These are phyloP conservation scores for Tachyglossus aculeatus DNA, from an alignment of 2,797 vertebrate species.

Conservation along the genomic window DNA sequence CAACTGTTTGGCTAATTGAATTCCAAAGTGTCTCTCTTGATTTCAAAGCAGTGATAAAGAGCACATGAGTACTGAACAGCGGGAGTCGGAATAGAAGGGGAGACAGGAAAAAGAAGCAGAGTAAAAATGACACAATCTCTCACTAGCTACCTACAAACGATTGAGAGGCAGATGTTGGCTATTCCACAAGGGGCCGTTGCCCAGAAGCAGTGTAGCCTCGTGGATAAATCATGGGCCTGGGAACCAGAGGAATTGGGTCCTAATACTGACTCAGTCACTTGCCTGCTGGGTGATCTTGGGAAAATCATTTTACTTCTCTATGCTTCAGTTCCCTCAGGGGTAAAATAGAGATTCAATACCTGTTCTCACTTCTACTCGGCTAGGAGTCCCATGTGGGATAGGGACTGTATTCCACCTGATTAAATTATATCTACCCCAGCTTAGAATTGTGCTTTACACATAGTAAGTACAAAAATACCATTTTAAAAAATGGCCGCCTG, in stretches of 20 bases:
- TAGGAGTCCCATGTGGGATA: too few relatives aligned
- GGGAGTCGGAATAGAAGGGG: conserved; percentile 26
- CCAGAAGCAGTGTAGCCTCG: background rate
- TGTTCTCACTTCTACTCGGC: too few relatives aligned
- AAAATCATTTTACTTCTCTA: too few relatives aligned
- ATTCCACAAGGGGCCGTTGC: background rate
- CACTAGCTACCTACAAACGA: background rate
- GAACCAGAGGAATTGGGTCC: background rate
- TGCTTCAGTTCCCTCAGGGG: too few relatives aligned
- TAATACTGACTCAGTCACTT: background rate
- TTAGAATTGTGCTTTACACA: too few relatives aligned
- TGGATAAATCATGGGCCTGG: background rate
- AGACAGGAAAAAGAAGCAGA: background rate
- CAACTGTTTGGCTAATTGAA: conserved; percentile 77
- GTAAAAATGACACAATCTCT: conserved; percentile 12
- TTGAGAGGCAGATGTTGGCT: background rate
- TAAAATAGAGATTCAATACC: too few relatives aligned
- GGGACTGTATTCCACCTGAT: too few relatives aligned
- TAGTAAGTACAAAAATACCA: too few relatives aligned
- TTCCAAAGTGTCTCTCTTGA: conserved; percentile 71
- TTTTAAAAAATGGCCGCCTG: too few relatives aligned
- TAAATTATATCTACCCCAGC: too few relatives aligned
- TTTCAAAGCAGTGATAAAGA: conserved; percentile 70
- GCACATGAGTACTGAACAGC: conserved; percentile 38
- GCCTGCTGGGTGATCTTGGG: too few relatives aligned